Evolutionary conservation across 2,888 invertebrate species (phyloP), one percentile per base, ranked within the genome.

Genomic region (Trichopoda pennipes): DNA sequence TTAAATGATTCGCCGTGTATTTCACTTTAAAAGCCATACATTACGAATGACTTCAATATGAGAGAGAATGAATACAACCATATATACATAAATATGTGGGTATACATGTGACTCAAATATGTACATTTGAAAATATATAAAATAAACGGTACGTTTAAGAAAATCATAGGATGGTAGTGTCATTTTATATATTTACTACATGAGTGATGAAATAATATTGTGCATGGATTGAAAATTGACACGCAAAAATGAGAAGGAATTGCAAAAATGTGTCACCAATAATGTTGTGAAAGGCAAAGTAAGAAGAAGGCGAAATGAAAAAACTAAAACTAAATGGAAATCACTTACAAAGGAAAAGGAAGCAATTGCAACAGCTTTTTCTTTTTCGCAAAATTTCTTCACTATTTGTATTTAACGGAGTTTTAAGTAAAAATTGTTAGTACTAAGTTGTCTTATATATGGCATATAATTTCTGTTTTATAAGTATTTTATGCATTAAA

Each of bases 331-430:
- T 28, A 47, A 73, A 80, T 55, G 32, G 16, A 66, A 68, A 74
- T 75, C 58, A 56, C 47, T 61, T 61, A 68, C 61, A 72, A 82
- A 75, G 82, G 82, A 82, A 82, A 76, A 79, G 82, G 82, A 82
- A 82, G 79, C 69, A 82, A 79, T 82, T 82, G 79, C 72, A 72
- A 79, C 79, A 82, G 75, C 79, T 82, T 81, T 64, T 28, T 6
- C 8, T 28, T 28, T 28, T 6, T 28, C 28, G 4, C 64, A 19
- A 56, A 56, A 66, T 73, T 74, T 53, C 10, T 42, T 58, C 21
- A 44, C 28, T 28, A 74, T 47, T 19, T 28, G 28, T 28, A 44
- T 69, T 68, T 58, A 44, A 38, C 55, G 49, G 44, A 35, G 32
- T 77, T 63, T n/a, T 17, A 72, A 53, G 51, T 53, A 61, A 47